Evolutionary conservation across 2,888 invertebrate genomes (phyloP).

Genomic region (Keiferia lycopersicella): DNA sequence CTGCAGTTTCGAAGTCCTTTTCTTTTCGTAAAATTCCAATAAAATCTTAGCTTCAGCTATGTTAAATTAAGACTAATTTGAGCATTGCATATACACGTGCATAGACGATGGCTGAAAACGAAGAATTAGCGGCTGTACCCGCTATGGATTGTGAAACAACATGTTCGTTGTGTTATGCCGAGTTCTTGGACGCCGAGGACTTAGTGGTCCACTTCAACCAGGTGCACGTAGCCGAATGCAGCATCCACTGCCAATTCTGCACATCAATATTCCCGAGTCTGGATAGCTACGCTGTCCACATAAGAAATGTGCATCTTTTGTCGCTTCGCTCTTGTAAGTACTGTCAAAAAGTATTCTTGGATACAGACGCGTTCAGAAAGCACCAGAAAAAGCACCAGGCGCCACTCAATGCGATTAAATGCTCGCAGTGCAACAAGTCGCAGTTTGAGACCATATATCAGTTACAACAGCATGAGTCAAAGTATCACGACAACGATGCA

Average conservation of each 20-base stretch:
- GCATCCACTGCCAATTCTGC: conserved; percentile 54
- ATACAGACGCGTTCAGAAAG: conserved; percentile 31
- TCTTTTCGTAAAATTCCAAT: too few relatives aligned
- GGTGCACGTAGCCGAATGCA: conserved; percentile 44
- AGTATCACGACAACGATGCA: conserved; percentile 34
- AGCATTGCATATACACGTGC: background rate
- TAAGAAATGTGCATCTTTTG: conserved; percentile 51
- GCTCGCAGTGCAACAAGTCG: conserved; percentile 52
- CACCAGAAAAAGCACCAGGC: conserved; percentile 54
- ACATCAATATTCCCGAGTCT: conserved; percentile 39
- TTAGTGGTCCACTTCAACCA: conserved; percentile 54
- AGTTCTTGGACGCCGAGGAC: conserved; percentile 65
- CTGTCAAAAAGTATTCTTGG: conserved; percentile 52
- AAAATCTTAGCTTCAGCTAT: background rate
- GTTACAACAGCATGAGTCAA: conserved; percentile 48
- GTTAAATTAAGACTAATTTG: background rate
- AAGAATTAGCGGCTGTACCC: conserved; percentile 21
- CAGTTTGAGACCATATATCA: conserved; percentile 40
- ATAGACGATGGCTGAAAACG: conserved; percentile 21
- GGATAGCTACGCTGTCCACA: conserved; percentile 51
- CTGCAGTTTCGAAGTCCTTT: too few relatives aligned
- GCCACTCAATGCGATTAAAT: conserved; percentile 39
- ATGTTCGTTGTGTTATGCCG: conserved; percentile 55
- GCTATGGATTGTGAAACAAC: conserved; percentile 48
- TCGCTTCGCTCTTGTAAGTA: conserved; percentile 48